These are phyloP conservation scores for Aldabrachelys gigantea DNA, from an alignment of 2,113 vertebrate species.

Conservation along the genomic window DNA sequence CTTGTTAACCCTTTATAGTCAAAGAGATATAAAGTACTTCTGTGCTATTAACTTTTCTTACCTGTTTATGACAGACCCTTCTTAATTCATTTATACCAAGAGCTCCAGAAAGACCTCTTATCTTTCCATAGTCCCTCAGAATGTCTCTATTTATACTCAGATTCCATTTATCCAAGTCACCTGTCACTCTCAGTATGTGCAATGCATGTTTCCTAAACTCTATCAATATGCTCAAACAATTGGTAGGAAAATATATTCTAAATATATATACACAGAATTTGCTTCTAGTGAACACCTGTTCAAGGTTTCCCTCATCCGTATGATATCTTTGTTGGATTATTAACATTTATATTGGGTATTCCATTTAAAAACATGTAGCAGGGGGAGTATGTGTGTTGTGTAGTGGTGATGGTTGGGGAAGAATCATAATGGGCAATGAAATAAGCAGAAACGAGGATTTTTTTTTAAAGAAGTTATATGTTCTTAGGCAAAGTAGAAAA, in stretches of 20 bases:
- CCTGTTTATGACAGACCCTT: background rate
- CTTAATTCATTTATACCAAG: background rate
- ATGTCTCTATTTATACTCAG: background rate
- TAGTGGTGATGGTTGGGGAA: background rate
- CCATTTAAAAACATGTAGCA: background rate
- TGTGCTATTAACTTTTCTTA: too few relatives aligned
- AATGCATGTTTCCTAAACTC: background rate
- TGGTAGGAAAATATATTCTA: too few relatives aligned
- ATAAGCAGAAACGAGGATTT: background rate
- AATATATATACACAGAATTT: background rate
- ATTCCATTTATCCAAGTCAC: background rate
- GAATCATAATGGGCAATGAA: background rate
- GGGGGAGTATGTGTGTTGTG: too few relatives aligned
- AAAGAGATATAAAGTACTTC: too few relatives aligned
- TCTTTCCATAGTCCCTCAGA: background rate
- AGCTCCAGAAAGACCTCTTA: background rate
- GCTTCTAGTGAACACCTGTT: background rate
- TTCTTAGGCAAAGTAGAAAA: background rate
- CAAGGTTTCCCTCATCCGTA: background rate
- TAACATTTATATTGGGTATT: background rate
- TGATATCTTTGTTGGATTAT: background rate
- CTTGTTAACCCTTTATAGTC: too few relatives aligned
- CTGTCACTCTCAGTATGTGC: background rate
- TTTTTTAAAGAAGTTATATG: background rate
- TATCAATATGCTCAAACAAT: too few relatives aligned